phyloP scores from a whole-genome alignment of 2,888 invertebrate species.

The Stegana nigrithorax region DNA sequence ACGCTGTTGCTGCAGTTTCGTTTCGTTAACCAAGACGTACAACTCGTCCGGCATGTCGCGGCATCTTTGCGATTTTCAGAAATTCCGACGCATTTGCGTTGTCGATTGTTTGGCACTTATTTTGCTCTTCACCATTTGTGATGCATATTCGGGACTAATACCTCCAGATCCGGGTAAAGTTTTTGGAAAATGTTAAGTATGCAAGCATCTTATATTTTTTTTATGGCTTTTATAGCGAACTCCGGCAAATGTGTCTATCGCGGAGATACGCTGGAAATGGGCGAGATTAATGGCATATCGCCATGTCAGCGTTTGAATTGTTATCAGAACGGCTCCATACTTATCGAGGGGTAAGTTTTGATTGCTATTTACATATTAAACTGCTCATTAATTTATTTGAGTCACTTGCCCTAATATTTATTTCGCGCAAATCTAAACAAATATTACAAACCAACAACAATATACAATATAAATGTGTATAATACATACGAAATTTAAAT shows the following conservation, averaged over 20 bases:
- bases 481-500: neutral
- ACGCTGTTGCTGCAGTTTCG: too few species aligned
- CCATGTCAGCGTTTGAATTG: conserved; percentile 64
- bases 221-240: conserved; percentile 32
- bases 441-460: neutral
- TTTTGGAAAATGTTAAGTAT: neutral
- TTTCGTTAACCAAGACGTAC: too few species aligned
- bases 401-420: neutral
- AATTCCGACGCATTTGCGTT: too few species aligned
- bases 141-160: conserved; percentile 49
- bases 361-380: neutral
- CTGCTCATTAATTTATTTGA: neutral
- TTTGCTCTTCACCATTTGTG: conserved; percentile 27
- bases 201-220: neutral
- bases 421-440: too few species aligned
- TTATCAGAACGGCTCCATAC: conserved; percentile 57
- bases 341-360: conserved; percentile 63
- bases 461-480: neutral
- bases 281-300: conserved; percentile 56
- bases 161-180: conserved; percentile 54
- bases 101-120: conserved; percentile 10
- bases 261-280: conserved; percentile 52
- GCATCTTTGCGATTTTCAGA: too few species aligned
- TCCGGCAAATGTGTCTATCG: conserved; percentile 64
- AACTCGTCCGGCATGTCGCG: too few species aligned